These are phyloP conservation scores for Bombus pyrosoma DNA, from an alignment of 1,140 invertebrate genomes.

Conservation along the genomic window DNA sequence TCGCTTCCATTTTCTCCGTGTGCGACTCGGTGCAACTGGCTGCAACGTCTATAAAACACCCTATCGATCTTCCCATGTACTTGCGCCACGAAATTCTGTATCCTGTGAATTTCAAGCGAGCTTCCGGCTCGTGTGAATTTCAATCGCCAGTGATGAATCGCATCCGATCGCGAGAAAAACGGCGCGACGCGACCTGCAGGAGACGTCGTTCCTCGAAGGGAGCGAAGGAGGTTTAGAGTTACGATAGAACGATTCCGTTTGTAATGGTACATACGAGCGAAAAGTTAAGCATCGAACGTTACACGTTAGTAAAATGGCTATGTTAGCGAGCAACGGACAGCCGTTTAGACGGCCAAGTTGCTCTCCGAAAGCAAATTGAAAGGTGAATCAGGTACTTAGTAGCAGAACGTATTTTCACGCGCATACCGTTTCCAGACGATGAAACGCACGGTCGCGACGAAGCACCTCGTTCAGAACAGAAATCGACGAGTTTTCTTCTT, in stretches of 20 bases:
- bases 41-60: neutral
- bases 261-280: neutral
- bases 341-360: neutral
- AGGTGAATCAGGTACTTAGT: constrained; percentile 44
- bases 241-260: constrained; percentile 15
- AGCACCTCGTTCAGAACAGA: constrained; percentile 27
- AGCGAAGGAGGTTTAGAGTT: neutral
- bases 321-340: neutral
- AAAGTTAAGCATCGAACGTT: constrained; percentile 18
- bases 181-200: neutral
- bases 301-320: neutral
- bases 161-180: neutral
- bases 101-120: neutral
- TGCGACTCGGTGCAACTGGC: no score
- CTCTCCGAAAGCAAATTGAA: constrained; percentile 32
- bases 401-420: constrained; percentile 40
- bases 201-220: neutral
- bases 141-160: neutral
- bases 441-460: neutral
- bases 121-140: neutral
- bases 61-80: neutral
- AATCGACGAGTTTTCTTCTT: neutral
- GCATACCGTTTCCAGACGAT: neutral
- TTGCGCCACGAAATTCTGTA: neutral
- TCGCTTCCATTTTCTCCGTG: neutral